phyloP scores from a whole-genome alignment of 2,888 invertebrate genomes.

The Belgica antarctica region DNA sequence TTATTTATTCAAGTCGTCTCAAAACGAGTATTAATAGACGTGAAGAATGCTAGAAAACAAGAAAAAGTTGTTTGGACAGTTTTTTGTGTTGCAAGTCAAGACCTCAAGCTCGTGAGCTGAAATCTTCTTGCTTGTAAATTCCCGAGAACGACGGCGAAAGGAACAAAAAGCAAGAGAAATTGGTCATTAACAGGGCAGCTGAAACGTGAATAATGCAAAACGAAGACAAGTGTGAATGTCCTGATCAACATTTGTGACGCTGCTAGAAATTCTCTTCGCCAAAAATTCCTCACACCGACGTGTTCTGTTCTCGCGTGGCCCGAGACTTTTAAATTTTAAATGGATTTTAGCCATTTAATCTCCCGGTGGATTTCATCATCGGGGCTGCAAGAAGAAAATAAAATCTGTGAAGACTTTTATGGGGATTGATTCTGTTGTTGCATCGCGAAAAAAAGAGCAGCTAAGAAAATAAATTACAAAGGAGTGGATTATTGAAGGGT shows the following conservation, averaged over 20 bases:
- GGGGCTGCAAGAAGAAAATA: slow-evolving; percentile 3
- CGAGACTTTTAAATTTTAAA: slow-evolving; percentile 41
- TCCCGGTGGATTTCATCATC: slow-evolving; percentile 28
- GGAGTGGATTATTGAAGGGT: slow-evolving; percentile 5
- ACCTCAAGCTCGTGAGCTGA: not conserved
- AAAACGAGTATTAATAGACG: not conserved
- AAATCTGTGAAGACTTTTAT: not conserved
- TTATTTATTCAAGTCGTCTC: not conserved
- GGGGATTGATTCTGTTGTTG: slow-evolving; percentile 15
- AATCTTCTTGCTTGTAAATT: not conserved
- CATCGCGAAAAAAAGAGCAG: not conserved
- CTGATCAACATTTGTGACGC: no score
- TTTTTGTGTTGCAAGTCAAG: not conserved
- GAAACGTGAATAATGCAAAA: not conserved
- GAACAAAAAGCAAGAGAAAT: not conserved
- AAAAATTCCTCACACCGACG: not conserved
- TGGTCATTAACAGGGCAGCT: not conserved
- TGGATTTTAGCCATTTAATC: slow-evolving; percentile 26
- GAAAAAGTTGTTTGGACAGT: not conserved
- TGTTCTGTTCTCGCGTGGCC: not conserved
- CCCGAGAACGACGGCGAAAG: not conserved
- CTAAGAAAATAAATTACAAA: slow-evolving; percentile 33
- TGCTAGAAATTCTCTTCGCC: not conserved
- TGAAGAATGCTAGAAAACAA: not conserved
- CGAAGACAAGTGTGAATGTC: slow-evolving; percentile 3